phyloP scores from a whole-genome alignment of 2,888 invertebrate species.

The Amiota mariae region DNA sequence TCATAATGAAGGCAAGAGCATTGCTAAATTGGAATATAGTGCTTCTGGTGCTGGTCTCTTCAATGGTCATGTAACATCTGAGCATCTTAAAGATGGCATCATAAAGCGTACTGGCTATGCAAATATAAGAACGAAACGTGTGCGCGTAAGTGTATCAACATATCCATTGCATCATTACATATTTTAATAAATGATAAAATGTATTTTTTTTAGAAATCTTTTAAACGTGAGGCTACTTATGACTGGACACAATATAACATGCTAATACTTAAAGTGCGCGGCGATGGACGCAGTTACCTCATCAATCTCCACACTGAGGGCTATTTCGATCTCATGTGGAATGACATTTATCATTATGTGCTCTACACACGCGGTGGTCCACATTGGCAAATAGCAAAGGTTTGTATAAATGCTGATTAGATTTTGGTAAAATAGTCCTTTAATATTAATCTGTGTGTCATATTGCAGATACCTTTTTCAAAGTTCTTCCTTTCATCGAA shows the following conservation, averaged over 20 bases:
- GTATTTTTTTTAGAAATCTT: conserved; percentile 81
- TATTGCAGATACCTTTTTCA: conserved; percentile 87
- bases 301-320: conserved; percentile 85
- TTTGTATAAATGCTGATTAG: conserved; percentile 63
- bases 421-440: neutral
- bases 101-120: conserved; percentile 88
- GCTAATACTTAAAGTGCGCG: conserved; percentile 84
- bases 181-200: neutral
- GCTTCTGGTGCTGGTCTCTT: conserved; percentile 82
- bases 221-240: conserved; percentile 80
- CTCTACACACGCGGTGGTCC: conserved; percentile 97
- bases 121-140: conserved; percentile 81
- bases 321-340: conserved; percentile 89
- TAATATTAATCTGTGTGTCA: neutral
- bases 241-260: conserved; percentile 88
- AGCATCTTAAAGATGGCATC: conserved; percentile 86
- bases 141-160: conserved; percentile 75
- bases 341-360: conserved; percentile 89
- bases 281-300: conserved; percentile 94
- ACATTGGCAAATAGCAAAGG: conserved; percentile 95
- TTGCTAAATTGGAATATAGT: conserved; percentile 79
- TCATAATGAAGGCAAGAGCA: conserved; percentile 86
- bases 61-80: conserved; percentile 80
- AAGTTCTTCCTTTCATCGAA: conserved; percentile 89
- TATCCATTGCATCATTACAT: neutral